Conservation (phyloP, 37 sponge, comb jelly and placozoan genomes). For the Ephydatia muelleri region DNA sequence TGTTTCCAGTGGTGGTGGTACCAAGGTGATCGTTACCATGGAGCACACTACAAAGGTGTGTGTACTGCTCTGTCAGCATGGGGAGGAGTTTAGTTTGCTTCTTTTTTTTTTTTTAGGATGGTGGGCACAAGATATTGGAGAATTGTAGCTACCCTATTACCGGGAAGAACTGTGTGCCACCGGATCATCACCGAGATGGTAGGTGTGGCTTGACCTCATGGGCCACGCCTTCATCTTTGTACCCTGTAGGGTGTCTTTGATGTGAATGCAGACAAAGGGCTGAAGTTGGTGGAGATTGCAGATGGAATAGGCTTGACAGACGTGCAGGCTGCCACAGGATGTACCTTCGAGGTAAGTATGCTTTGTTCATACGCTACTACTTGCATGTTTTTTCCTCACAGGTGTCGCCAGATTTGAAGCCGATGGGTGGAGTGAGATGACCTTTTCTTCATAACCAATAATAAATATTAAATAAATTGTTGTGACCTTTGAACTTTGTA, state of each 20-base stretch:
- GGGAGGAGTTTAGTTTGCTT: too few species aligned
- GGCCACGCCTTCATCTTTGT: background rate
- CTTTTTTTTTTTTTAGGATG: conserved; percentile 30
- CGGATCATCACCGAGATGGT: conserved; percentile 94
- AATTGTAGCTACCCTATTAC: conserved; percentile 94
- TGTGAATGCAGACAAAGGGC: conserved; percentile 53
- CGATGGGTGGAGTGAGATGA: background rate
- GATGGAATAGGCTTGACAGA: conserved; percentile 76
- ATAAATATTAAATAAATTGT: background rate
- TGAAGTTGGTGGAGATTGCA: conserved; percentile 70
- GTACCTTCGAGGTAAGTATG: conserved; percentile 68
- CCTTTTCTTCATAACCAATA: background rate
- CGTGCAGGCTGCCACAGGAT: conserved; percentile 62
- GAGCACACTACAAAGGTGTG: too few species aligned
- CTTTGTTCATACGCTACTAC: too few species aligned
- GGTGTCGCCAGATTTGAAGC: conserved; percentile 11
- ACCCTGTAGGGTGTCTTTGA: conserved; percentile 69
- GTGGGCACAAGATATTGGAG: conserved; percentile 88
- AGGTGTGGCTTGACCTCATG: background rate
- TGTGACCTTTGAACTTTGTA: background rate
- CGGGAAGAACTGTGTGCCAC: conserved; percentile 87
- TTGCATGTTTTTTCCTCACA: background rate
- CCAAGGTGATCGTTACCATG: too few species aligned
- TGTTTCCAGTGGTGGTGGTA: too few species aligned
- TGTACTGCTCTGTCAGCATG: too few species aligned